Evolutionary conservation across 2,113 vertebrate genomes (phyloP), one percentile per base, ranked within the genome.

Genomic region (Dissostichus mawsoni): DNA sequence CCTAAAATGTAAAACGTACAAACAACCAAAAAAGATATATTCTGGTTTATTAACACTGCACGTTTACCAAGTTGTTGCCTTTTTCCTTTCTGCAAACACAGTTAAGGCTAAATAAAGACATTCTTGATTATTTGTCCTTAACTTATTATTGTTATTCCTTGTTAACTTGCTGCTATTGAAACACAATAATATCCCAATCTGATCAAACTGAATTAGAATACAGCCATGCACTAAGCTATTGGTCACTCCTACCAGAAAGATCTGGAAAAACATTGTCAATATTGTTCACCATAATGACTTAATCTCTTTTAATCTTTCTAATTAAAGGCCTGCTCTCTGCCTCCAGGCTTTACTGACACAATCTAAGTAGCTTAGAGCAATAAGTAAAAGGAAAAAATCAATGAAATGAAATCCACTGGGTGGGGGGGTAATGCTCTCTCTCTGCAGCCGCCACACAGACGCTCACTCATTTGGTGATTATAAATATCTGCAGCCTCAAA

Each of bases 401-500:
- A 76, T 61, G 0, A 18, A 52, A 57, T 44, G 16, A 79, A 61
- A 50, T 70, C 33, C 8, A 17, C 14, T 45, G 17, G 13, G 63
- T 44, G 41, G 8, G 44, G 80, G 23, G 13, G 25, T 4, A 68
- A 25, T 16, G 17, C 14, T 48, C 51, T 56, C 25, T 18, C 13
- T 36, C 64, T 5, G 18, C 29, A 51, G 2, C 16, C 10, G n/a
- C 6, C 2, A 73, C 51, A 51, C 45, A 58, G 45, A 83, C 62
- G 47, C 59, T 55, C 10, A 11, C 41, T 68, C 23, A 51, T 53
- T 71, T 14, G 20, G 68, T 83, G 62, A 83, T 73, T 62, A 57
- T 33, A 70, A 80, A 74, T 2, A 66, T 48, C 53, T 81, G 77
- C 80, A 81, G 73, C 17, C 7, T 20, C 59, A 33, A 65, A 57